Conservation (phyloP, 1,140 invertebrate genomes). For the Psix sp. region DNA sequence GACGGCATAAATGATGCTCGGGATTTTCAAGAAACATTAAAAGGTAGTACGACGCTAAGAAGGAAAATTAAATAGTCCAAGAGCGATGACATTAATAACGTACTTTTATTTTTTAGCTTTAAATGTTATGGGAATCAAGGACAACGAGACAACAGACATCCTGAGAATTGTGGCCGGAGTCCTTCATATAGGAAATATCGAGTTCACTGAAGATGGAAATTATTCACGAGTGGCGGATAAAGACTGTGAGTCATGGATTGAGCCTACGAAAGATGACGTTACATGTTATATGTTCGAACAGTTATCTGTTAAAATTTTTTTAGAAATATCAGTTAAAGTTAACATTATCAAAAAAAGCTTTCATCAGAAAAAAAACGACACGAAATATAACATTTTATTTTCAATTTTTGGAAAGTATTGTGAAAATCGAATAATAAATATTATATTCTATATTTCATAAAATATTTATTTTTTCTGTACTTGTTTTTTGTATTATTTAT, state of each 20-base stretch:
- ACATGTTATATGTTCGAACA: too few relatives aligned
- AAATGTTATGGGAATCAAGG: slow-evolving; percentile 82
- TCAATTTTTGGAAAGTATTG: too few relatives aligned
- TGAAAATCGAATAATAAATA: too few relatives aligned
- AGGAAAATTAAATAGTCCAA: slow-evolving; percentile 25
- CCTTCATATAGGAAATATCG: slow-evolving; percentile 84
- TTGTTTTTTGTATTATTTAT: too few relatives aligned
- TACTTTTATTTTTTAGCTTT: slow-evolving; percentile 78
- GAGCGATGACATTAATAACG: slow-evolving; percentile 8
- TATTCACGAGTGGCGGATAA: slow-evolving; percentile 81
- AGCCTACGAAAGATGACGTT: slow-evolving; percentile 13
- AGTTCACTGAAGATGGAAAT: slow-evolving; percentile 82
- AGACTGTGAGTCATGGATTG: slow-evolving; percentile 77
- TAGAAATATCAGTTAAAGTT: too few relatives aligned
- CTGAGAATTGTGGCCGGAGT: slow-evolving; percentile 82
- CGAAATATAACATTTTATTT: too few relatives aligned
- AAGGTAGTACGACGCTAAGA: slow-evolving; percentile 67
- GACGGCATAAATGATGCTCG: slow-evolving; percentile 84
- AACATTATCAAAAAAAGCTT: too few relatives aligned
- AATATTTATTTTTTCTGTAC: too few relatives aligned
- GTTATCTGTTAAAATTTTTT: too few relatives aligned
- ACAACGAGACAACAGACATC: slow-evolving; percentile 79
- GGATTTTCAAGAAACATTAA: slow-evolving; percentile 84
- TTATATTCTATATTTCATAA: too few relatives aligned
- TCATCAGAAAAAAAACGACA: too few relatives aligned